Evolutionary conservation across 2,113 vertebrate genomes (phyloP).

Genomic region (Lepidothrix coronata): DNA sequence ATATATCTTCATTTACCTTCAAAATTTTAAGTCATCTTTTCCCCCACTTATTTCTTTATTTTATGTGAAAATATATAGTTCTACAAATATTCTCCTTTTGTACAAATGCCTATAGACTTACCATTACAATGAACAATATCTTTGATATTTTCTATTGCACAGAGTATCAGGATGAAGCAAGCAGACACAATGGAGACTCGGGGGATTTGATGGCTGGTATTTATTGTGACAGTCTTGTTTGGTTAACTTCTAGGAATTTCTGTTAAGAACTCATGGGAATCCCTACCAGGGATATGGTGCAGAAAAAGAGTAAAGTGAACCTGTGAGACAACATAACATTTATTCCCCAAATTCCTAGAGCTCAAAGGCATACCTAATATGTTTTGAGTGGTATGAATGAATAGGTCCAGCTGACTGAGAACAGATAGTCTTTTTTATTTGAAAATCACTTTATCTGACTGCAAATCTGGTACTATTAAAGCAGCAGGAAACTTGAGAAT

Average conservation of each 20-base stretch:
- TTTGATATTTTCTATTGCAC: not conserved
- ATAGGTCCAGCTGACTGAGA: not conserved
- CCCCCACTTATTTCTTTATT: not conserved
- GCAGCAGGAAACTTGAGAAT: not conserved
- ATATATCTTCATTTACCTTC: not conserved
- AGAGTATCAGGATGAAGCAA: not conserved
- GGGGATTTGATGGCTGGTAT: not conserved
- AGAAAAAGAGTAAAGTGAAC: not conserved
- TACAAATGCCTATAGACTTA: not conserved
- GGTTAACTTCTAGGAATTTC: not conserved
- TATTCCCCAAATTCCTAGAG: not conserved
- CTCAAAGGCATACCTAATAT: not conserved
- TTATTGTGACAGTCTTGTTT: not conserved
- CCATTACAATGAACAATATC: not conserved
- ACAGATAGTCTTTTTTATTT: not conserved
- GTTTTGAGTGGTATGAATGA: not conserved
- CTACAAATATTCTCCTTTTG: not conserved
- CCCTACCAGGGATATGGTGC: not conserved
- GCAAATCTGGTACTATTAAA: not conserved
- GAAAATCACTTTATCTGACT: not conserved
- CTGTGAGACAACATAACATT: not conserved
- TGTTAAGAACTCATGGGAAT: not conserved
- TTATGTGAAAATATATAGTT: not conserved
- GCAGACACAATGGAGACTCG: fast-evolving
- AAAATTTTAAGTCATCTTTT: not conserved